Evolutionary conservation across 2,888 invertebrate species (phyloP).

Genomic region (Himalopsyche anomala): DNA sequence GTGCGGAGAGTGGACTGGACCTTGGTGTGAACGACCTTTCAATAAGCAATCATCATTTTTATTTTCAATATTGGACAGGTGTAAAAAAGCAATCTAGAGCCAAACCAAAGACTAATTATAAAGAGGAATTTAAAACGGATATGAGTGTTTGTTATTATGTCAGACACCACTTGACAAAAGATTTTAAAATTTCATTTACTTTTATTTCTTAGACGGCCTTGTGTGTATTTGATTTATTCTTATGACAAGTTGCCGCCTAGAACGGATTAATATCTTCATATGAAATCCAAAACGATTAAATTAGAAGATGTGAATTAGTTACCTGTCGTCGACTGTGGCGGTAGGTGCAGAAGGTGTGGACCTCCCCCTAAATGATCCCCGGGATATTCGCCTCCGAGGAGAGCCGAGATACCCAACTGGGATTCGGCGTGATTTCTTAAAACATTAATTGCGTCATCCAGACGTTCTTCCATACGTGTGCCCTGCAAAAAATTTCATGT

Average conservation of each 20-base stretch:
- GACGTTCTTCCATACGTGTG: constrained; percentile 94
- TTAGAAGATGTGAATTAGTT: background rate
- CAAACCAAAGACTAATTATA: too few species aligned
- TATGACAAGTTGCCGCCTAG: too few species aligned
- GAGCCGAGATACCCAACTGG: constrained; percentile 74
- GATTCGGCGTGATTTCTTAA: constrained; percentile 96
- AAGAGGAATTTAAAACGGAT: too few species aligned
- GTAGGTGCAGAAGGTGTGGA: constrained; percentile 67
- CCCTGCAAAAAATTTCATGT: constrained; percentile 76
- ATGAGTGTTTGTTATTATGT: too few species aligned
- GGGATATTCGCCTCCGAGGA: constrained; percentile 76
- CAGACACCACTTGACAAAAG: too few species aligned
- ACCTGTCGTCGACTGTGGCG: constrained; percentile 74
- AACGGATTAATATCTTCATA: too few species aligned
- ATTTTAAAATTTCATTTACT: too few species aligned
- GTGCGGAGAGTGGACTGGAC: constrained; percentile 73
- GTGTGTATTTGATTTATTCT: too few species aligned
- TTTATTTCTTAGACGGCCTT: too few species aligned
- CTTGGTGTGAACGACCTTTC: constrained; percentile 70
- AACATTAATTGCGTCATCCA: constrained; percentile 97
- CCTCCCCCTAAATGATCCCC: constrained; percentile 58
- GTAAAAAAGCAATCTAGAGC: too few species aligned
- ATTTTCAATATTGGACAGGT: too few species aligned
- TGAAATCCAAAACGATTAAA: too few species aligned
- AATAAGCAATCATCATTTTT: background rate